A percentile compares a stretch with the other conserved stretches of the same genome.
phyloP scores from a whole-genome alignment of 2,888 invertebrate species.

The Malacosoma neustria region DNA sequence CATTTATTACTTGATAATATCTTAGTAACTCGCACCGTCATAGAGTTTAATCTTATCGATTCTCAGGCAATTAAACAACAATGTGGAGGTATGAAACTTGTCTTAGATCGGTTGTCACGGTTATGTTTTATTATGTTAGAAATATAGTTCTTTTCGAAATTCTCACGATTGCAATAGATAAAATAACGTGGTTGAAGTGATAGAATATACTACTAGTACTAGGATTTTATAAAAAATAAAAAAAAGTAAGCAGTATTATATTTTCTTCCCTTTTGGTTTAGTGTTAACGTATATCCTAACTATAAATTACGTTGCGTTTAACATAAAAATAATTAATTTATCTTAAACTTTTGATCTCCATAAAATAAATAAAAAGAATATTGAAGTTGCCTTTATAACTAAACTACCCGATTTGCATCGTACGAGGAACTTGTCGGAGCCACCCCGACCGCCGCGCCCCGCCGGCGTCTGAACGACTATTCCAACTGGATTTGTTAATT shows the following conservation, averaged over 20 bases:
- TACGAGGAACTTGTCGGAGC: constrained; percentile 18
- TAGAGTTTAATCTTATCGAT: neutral
- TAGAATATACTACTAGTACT: too few species aligned
- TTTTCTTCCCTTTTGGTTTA: too few species aligned
- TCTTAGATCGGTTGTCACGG: neutral
- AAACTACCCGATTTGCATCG: neutral
- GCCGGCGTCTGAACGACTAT: constrained; percentile 18
- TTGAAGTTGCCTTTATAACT: neutral
- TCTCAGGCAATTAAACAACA: neutral
- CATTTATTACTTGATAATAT: neutral
- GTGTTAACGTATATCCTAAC: too few species aligned
- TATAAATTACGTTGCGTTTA: too few species aligned
- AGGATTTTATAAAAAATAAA: too few species aligned
- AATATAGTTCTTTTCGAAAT: too few species aligned
- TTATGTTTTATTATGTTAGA: neutral
- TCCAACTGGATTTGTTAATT: constrained; percentile 23
- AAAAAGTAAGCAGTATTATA: too few species aligned
- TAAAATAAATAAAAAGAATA: neutral
- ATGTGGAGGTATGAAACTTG: neutral
- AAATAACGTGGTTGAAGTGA: too few species aligned
- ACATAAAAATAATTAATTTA: too few species aligned
- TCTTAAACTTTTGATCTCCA: too few species aligned
- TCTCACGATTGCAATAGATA: too few species aligned
- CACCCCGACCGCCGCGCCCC: constrained; percentile 8
- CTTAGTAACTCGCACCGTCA: neutral